These are phyloP conservation scores for Leucophenga varia DNA, from an alignment of 1,140 invertebrate species.

Conservation along the genomic window DNA sequence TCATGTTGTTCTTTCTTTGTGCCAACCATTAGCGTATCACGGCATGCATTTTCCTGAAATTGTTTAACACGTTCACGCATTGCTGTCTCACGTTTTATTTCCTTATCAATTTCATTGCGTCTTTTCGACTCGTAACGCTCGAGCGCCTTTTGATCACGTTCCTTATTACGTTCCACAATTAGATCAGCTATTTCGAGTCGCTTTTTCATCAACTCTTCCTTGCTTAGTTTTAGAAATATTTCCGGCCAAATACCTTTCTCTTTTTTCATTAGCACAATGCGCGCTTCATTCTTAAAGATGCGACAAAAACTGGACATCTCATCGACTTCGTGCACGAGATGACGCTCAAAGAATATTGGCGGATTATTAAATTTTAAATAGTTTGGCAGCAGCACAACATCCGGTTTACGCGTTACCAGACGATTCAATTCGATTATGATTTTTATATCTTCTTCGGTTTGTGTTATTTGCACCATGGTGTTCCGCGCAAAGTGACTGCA, in stretches of 20 bases:
- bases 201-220: conserved; percentile 38
- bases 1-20: conserved; percentile 36
- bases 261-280: conserved; percentile 48
- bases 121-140: conserved; percentile 46
- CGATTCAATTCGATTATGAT: conserved; percentile 51
- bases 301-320: conserved; percentile 51
- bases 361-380: conserved; percentile 53
- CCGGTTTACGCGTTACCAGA: conserved; percentile 47
- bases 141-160: conserved; percentile 39
- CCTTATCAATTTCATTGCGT: conserved; percentile 43
- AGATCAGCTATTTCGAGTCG: conserved; percentile 45
- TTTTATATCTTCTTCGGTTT: conserved; percentile 52
- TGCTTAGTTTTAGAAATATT: conserved; percentile 42
- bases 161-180: conserved; percentile 48
- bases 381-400: conserved; percentile 43
- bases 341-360: conserved; percentile 51
- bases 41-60: conserved; percentile 39
- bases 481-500: too few species aligned
- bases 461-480: conserved; percentile 48
- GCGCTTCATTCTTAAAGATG: conserved; percentile 51
- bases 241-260: conserved; percentile 49
- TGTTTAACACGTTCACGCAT: conserved; percentile 47
- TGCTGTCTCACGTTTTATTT: conserved; percentile 41
- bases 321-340: conserved; percentile 44
- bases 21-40: conserved; percentile 42